Base-by-base conservation (phyloP, 2,797 vertebrate genomes). In the Garrulus glandarius region DNA sequence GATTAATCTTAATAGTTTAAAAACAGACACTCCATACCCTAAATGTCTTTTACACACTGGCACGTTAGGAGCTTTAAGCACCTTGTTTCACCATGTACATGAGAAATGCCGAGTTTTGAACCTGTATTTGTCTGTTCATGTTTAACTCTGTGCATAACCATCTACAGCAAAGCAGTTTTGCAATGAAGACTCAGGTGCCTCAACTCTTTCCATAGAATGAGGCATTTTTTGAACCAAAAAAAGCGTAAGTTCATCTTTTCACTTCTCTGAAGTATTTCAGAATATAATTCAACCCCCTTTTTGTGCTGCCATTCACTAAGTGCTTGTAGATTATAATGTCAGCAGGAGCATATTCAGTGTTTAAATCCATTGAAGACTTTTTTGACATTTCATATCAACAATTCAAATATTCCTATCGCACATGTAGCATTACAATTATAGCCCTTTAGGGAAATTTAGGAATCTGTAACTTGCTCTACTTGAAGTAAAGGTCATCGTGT, bases 341-440 rank as follows among this genome's bases (percentile, higher is more conserved):
- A 96, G 63, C 59, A 92, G 64, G 92, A 96, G 93, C 26, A 95
- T 96, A 97, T 94, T 94, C 95, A 84, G 22, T 37, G 30, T 80
- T 95, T 34, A 84, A 81, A 92, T 91, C 43, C 83, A 50, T 19
- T 44, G 63, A 84, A 81, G 53, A 93, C 75, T 93, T 82, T 93
- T 95, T 92, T 87, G 53, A 88, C 76, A 89, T 95, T 93, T 92
- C 55, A 83, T 84, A 94, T 89, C 76, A 93, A 41, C 68, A 84
- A 89, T 76, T 95, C 82, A 96, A 91, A 46, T 72, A 91, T 50
- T 83, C 39, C 44, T 6, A 23, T 91, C 72, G 46, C 44, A 84
- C 41, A 95, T 29, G n/a, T 15, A 89, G 19, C 22, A 19, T 13
- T 81, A 88, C 79, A 93, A 92, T 96, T 96, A 57, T 3, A 88